These are phyloP conservation scores for Seriola rivoliana DNA, from an alignment of 2,113 vertebrate species.

Conservation along the genomic window DNA sequence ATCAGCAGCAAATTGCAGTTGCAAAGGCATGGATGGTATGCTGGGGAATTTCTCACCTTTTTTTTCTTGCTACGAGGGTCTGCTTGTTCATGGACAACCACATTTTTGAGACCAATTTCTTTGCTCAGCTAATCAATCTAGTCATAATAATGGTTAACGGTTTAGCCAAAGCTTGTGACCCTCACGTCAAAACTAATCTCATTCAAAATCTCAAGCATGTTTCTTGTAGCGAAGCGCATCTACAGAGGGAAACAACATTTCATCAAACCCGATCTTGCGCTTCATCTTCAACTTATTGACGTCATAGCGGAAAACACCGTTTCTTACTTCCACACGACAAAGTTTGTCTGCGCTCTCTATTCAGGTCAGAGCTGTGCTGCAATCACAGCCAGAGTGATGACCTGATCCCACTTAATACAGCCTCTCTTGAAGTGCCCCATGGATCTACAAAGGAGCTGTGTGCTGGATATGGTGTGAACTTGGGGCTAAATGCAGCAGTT, in stretches of 20 bases:
- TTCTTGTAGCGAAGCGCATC: background rate
- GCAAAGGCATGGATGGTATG: background rate
- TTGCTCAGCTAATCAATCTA: background rate
- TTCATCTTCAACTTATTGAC: constrained; percentile 14
- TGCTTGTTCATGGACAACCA: background rate
- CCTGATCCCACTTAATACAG: constrained; percentile 72
- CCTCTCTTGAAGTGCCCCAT: constrained; percentile 57
- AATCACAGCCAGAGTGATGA: constrained; percentile 71
- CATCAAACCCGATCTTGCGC: constrained; percentile 1
- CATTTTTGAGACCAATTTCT: background rate
- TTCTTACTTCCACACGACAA: constrained; percentile 35
- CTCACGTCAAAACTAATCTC: background rate
- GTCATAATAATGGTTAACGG: background rate
- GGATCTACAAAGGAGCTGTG: constrained; percentile 62
- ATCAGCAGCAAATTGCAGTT: background rate
- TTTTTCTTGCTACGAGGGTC: background rate
- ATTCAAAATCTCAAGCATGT: background rate
- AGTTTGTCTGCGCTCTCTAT: constrained; percentile 49
- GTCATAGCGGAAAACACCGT: constrained; percentile 4
- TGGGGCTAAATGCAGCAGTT: constrained; percentile 52
- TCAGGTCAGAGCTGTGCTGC: constrained; percentile 63
- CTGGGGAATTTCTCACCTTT: background rate
- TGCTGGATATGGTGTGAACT: constrained; percentile 27
- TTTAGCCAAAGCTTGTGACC: background rate
- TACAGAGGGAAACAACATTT: background rate